Conservation (phyloP, 2,888 invertebrate genomes). For the Silvanus unidentatus region DNA sequence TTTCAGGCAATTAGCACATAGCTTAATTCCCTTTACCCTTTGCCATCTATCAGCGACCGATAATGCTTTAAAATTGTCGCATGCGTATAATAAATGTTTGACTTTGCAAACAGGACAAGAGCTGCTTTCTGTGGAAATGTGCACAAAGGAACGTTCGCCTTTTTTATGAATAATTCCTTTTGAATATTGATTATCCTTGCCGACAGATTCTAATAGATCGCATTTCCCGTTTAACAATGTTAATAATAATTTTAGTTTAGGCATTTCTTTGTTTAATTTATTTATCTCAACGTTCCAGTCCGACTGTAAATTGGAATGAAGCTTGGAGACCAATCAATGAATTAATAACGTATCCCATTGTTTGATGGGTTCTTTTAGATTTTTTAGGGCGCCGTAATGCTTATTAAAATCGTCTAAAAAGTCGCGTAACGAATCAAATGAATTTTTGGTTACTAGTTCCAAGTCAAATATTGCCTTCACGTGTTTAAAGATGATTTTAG, state of each 20-base stretch:
- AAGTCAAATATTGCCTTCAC: conserved; percentile 8
- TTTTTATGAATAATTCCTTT: too few species aligned
- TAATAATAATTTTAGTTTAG: conserved; percentile 5
- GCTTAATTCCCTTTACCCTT: conserved; percentile 6
- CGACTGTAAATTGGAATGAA: conserved; percentile 9
- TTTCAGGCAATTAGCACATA: conserved; percentile 13
- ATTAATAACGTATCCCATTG: conserved; percentile 12
- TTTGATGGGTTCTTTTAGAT: conserved; percentile 4
- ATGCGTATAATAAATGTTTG: conserved; percentile 12
- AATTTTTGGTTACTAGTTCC: conserved; percentile 5
- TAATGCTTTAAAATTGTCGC: too few species aligned
- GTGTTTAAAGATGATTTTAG: conserved; percentile 5
- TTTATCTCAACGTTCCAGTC: conserved; percentile 10
- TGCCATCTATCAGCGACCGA: conserved; percentile 6
- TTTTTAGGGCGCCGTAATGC: conserved; percentile 7
- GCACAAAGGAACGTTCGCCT: too few species aligned
- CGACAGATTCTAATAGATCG: conserved; percentile 9
- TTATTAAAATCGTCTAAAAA: conserved; percentile 9
- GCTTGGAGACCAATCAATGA: conserved; percentile 12
- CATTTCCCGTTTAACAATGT: conserved; percentile 9
- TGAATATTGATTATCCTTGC: too few species aligned
- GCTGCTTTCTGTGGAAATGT: too few species aligned
- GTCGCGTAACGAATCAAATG: conserved; percentile 7
- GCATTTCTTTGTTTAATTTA: conserved; percentile 1
- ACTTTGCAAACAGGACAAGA: conserved; percentile 11